Base-by-base conservation (phyloP, 2,888 invertebrate genomes). In the Oithona nana region DNA sequence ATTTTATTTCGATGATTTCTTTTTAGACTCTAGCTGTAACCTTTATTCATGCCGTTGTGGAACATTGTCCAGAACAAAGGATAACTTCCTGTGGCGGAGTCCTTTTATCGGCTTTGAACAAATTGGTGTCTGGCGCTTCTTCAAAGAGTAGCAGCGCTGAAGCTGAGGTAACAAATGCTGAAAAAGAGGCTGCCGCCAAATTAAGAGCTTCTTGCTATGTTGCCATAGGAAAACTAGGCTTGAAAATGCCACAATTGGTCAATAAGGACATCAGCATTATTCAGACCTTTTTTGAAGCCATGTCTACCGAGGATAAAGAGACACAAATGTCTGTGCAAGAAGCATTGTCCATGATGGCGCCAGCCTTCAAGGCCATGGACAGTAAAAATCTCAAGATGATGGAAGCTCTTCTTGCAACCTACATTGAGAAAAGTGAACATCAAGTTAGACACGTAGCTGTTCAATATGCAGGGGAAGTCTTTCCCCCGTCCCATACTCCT, bases 391-490 rank as follows among this genome's bases (percentile, higher is more conserved):
- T 68, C 61, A 70, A 69, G 66, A 69, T 80, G 55, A 73, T 83
- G 70, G 76, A 80, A 68, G 81, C 81, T n/a, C 75, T 85, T 68
- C 73, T 83, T 22, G 79, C 85, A 70, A 77, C 83, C 73, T 81
- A 86, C 75, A 82, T 88, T 70, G 79, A 84, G 75, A 80, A 81
- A 48, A 83, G 84, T 22, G 83, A 88, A 68, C 77, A 83, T 1
- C 84, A 86, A 76, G 83, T 85, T 49, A 78, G 92, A 64, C 84
- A 86, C 73, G 83, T 87, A 49, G 86, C 88, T 2, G 86, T 85
- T 69, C 80, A 86, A 64, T 89, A 87, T 69, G 79, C 88, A 0
- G 82, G 84, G 2, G 80, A 81, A 6, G 84, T 90, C 66, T 93
- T 89, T 73, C 86, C 88, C 0, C 77, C 81, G 31, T 80, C 85